Base-by-base conservation (phyloP, 2,888 invertebrate genomes). In the Phyllotreta cruciferae region DNA sequence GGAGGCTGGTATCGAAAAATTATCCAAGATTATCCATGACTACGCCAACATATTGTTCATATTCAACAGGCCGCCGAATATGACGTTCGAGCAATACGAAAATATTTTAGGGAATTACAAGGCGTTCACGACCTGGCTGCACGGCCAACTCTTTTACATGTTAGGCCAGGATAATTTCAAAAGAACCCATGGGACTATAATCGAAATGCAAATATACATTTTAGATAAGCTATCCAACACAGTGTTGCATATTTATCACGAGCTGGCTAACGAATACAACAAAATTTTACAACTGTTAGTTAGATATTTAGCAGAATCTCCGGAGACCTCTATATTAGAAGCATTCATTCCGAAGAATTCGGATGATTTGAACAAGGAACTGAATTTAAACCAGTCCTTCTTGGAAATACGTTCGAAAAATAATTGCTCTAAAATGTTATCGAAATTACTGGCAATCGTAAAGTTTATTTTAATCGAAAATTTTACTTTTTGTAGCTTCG, bases 81-180 rank as follows among this genome's bases (percentile, higher is more conserved):
- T 82, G 69, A 81, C 83, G 34, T 83, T 83, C 66, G 77, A 79
- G 44, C 81, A 83, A 70, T 85, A 85, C 71, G 78, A 80, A 72
- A 79, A 63, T 24, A 73, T 79, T 37, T 73, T 76, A 52, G 69
- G 75, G 56, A 78, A 78, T 64, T 80, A 81, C 69, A 73, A 76
- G 77, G 81, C 86, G 1, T 90, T 89, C 70, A 87, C 87, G 58
- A 85, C 84, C 10, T 90, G 90, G 90, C 77, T 90, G 1, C 80
- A 89, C 58, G 89, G 89, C n/a, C 82, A 86, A 73, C 81, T 89
- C 71, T 88, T 88, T 75, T 87, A 87, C 79, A 80, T 89, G 39
- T 82, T 87, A 75, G 86, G 85, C 42, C 82, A 84, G 2, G 81
- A 84, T 54, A 82, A 84, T 71, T 76, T 86, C 42, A 74, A 77